Percentiles rank a stretch among this genome's conserved stretches.
These are phyloP conservation scores for Sorex fumeus DNA, from an alignment of 2,113 vertebrate species.

Conservation along the genomic window DNA sequence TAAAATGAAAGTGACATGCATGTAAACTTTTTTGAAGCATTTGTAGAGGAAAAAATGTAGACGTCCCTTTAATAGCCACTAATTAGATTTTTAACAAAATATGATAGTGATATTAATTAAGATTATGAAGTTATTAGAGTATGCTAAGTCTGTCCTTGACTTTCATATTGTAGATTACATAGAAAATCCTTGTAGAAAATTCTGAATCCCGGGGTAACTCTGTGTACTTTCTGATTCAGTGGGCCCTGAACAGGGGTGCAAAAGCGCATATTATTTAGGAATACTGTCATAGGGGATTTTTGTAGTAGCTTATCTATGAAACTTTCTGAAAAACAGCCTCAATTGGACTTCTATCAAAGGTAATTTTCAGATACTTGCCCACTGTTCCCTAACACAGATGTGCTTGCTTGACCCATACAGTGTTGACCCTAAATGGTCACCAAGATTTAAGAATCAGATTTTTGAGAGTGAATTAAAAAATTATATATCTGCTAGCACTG, in stretches of 20 bases:
- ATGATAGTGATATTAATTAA: not conserved
- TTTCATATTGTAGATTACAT: constrained; percentile 16
- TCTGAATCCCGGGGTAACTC: not conserved
- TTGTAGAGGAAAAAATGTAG: not conserved
- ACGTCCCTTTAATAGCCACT: not conserved
- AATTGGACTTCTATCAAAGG: not conserved
- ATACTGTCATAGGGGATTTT: not conserved
- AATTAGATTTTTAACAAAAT: constrained; percentile 7
- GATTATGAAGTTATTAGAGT: not conserved
- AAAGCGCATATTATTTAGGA: not conserved
- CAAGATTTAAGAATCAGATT: constrained; percentile 42
- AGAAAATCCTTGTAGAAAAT: not conserved
- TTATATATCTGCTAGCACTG: not conserved
- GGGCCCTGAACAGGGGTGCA: not conserved
- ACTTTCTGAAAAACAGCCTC: not conserved
- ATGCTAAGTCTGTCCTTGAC: not conserved
- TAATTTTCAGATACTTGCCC: too few relatives aligned
- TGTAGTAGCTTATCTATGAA: not conserved
- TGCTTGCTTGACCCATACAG: not conserved
- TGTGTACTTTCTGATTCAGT: not conserved
- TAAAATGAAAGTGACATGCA: constrained; percentile 8
- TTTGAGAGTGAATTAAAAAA: not conserved
- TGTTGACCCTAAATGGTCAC: not conserved
- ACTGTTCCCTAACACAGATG: not conserved
- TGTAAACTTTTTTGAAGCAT: not conserved